Evolutionary conservation across 2,113 vertebrate species (phyloP), one percentile per base, ranked within the genome.

Genomic region (Eubucco bourcierii): DNA sequence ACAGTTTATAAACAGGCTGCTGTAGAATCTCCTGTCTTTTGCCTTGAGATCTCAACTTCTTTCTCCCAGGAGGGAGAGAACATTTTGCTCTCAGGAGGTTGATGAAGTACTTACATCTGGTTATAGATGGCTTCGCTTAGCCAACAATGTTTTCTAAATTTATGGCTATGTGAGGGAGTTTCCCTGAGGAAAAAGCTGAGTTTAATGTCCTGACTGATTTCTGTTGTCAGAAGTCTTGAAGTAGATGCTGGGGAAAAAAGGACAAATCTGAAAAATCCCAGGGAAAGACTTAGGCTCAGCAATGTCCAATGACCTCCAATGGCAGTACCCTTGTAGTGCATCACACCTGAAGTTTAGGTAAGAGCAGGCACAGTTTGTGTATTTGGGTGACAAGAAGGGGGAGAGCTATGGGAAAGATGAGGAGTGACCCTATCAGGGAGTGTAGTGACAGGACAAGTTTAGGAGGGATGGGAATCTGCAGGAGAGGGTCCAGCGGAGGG

Each of bases 221-320:
- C 10, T 80, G 2, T 39, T 73, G 25, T 74, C 60, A 70, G 52
- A 90, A 80, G 60, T 80, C 52, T 65, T 70, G 21, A 65, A 55
- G 37, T 17, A 59, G 19, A 60, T 12, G 1, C 9, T 46, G 12
- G 12, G 39, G 21, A 47, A 93, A 93, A 90, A 65, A 4, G 21
- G 5, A 53, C 8, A 61, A 23, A 50, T 28, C 15, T 70, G 12
- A 25, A 76, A 83, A 25, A 80, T 41, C 0, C 1, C 5, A 50
- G 14, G 6, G 15, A 78, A 21, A 72, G 15, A 37, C 47, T 60
- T 27, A 68, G 18, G 4, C 28, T 77, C 86, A 41, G 44, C 56
- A 77, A 70, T 73, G 73, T 29, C 14, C 10, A 6, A 1, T 50
- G 9, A 28, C 19, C 29, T 82, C 0, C 0, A 3, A 27, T 13